Evolutionary conservation across 64 coral and sea anemone genomes (phyloP).

Genomic region (Porites australiensis): DNA sequence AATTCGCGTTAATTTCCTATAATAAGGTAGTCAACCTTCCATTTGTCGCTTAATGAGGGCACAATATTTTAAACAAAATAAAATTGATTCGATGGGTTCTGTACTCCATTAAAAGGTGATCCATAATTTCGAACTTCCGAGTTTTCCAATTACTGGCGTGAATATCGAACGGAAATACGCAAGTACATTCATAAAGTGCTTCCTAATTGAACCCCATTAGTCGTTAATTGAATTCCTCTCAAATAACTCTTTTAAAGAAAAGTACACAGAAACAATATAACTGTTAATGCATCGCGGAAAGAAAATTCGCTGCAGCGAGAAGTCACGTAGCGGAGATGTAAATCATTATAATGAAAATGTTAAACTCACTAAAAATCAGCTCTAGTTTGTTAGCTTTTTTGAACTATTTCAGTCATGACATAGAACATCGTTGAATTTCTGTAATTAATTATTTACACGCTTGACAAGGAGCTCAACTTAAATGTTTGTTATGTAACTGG

Average conservation of each 20-base stretch:
- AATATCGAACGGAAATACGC: conserved; percentile 15
- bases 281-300: background rate
- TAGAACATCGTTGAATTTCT: too few relatives aligned
- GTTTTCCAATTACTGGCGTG: background rate
- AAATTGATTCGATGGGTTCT: background rate
- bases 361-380: too few relatives aligned
- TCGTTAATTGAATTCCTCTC: background rate
- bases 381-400: too few relatives aligned
- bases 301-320: background rate
- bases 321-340: background rate
- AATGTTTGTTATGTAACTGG: too few relatives aligned
- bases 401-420: too few relatives aligned
- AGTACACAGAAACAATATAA: background rate
- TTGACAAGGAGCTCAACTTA: too few relatives aligned
- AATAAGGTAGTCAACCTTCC: too few relatives aligned
- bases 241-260: background rate
- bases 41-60: background rate
- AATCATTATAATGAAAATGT: too few relatives aligned
- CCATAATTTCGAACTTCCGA: background rate
- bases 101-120: background rate
- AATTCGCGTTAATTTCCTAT: too few relatives aligned
- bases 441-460: too few relatives aligned
- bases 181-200: background rate
- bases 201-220: conserved; percentile 18
- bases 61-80: background rate